Conservation (phyloP, 2,113 vertebrate genomes). For the Noctilio leporinus region DNA sequence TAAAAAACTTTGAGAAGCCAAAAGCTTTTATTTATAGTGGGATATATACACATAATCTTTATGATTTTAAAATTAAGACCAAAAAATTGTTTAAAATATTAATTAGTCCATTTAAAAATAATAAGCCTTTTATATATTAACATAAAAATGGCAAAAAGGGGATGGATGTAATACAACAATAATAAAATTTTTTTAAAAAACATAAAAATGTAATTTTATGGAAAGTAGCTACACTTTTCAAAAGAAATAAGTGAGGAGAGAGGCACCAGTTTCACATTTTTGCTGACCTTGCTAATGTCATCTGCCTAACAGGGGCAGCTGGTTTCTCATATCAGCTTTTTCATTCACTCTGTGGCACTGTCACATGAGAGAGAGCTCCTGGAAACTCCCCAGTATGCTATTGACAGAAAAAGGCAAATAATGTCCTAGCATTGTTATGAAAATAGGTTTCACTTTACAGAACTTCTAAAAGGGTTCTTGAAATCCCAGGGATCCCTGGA, state of each 20-base stretch:
- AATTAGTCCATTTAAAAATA: slow-evolving; percentile 24
- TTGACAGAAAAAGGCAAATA: neutral
- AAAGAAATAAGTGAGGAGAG: neutral
- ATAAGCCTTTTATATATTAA: neutral
- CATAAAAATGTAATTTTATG: slow-evolving; percentile 27
- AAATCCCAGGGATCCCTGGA: neutral
- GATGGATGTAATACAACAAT: no score
- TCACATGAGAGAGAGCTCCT: neutral
- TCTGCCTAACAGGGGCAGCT: neutral
- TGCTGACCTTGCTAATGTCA: neutral
- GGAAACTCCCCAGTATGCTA: neutral
- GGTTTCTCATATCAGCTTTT: neutral
- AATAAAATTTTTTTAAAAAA: no score
- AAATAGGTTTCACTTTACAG: slow-evolving; percentile 11
- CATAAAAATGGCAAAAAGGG: slow-evolving; percentile 39
- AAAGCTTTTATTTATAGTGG: neutral
- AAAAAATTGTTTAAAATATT: neutral
- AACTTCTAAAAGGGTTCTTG: neutral
- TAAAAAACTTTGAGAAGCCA: neutral
- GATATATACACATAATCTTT: neutral
- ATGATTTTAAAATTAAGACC: neutral
- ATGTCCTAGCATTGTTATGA: neutral
- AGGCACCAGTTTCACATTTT: neutral
- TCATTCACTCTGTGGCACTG: neutral
- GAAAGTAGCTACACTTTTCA: neutral